These are phyloP conservation scores for Cosmia trapezina DNA, from an alignment of 2,888 invertebrate species.

Conservation along the genomic window DNA sequence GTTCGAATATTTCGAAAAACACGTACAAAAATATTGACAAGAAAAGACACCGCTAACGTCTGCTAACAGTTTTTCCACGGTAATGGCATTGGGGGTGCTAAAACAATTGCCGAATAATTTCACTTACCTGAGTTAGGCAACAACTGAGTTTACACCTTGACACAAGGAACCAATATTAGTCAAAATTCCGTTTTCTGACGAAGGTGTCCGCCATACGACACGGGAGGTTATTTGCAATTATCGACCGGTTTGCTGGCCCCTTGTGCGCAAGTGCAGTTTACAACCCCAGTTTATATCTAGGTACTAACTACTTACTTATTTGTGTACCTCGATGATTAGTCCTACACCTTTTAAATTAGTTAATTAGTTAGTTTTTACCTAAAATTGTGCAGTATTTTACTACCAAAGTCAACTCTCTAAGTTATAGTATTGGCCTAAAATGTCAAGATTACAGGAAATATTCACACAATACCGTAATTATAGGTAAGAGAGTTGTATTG, in stretches of 20 bases:
- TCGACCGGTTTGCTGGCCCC: conserved; percentile 24
- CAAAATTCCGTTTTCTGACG: background rate
- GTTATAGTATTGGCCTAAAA: no score
- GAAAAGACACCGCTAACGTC: background rate
- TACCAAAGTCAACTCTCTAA: no score
- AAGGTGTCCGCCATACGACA: conserved; percentile 17
- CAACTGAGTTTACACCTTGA: conserved; percentile 7
- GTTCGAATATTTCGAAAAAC: background rate
- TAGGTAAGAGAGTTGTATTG: no score
- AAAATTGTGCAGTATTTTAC: no score
- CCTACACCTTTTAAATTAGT: background rate
- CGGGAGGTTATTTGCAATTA: conserved; percentile 27
- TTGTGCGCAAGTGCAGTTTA: conserved; percentile 43
- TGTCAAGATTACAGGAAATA: no score
- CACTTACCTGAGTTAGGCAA: conserved; percentile 9
- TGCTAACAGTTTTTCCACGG: background rate
- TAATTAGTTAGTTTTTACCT: no score
- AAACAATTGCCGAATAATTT: background rate
- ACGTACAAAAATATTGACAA: background rate
- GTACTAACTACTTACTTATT: background rate
- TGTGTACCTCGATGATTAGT: background rate
- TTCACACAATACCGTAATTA: no score
- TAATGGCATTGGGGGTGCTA: background rate
- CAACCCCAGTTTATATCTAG: background rate
- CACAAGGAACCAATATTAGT: background rate